A percentile compares a stretch with the other conserved stretches of the same genome.
phyloP scores from a whole-genome alignment of 2,888 invertebrate species.

The Drosophila mimetica region DNA sequence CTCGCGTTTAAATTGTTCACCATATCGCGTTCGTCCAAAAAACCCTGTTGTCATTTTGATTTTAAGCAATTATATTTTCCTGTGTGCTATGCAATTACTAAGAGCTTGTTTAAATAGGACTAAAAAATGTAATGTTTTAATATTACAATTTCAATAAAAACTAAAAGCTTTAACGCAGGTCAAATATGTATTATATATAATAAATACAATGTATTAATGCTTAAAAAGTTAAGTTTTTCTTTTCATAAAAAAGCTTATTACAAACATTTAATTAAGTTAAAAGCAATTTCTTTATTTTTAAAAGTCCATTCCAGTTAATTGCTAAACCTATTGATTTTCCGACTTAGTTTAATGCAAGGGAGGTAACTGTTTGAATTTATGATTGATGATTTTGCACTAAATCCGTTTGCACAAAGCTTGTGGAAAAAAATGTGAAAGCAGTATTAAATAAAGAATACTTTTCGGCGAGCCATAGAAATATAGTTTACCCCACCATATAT shows the following conservation, averaged over 20 bases:
- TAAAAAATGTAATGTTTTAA: too few relatives aligned
- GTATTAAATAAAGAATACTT: not conserved
- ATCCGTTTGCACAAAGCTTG: not conserved
- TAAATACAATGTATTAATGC: too few relatives aligned
- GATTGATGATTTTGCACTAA: not conserved
- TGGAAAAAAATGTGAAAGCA: not conserved
- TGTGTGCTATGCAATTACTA: too few relatives aligned
- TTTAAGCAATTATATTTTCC: too few relatives aligned
- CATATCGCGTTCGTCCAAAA: constrained; percentile 10
- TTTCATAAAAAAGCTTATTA: not conserved
- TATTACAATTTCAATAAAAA: too few relatives aligned
- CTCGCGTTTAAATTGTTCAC: constrained; percentile 26
- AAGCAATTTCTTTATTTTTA: not conserved
- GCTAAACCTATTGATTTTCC: not conserved
- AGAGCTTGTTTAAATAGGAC: too few relatives aligned
- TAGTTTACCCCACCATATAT: too few relatives aligned
- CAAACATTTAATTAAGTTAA: not conserved
- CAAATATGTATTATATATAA: too few relatives aligned
- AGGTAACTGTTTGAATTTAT: not conserved
- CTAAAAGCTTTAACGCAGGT: not conserved
- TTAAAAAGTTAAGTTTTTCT: not conserved
- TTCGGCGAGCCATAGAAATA: not conserved
- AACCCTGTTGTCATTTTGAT: too few relatives aligned
- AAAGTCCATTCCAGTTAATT: not conserved
- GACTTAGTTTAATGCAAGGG: not conserved